Conservation (phyloP, 2,888 invertebrate genomes). For the Dysmachus trigonus region DNA sequence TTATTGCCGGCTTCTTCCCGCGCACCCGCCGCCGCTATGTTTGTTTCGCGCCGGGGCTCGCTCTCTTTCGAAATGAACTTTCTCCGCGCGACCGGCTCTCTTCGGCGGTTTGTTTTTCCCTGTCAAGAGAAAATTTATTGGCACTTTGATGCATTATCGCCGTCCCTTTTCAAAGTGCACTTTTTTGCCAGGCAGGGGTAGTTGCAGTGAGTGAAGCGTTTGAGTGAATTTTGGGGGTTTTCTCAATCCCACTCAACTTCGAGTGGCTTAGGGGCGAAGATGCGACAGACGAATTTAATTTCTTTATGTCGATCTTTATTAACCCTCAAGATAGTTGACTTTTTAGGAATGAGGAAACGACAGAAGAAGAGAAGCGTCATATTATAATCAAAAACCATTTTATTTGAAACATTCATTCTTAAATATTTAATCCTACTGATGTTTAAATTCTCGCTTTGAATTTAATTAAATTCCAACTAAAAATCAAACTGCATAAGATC, state of each 20-base stretch:
- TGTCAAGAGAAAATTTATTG: conserved; percentile 46
- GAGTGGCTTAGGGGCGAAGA: not conserved
- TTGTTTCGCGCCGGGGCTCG: conserved; percentile 58
- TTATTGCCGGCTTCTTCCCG: conserved; percentile 65
- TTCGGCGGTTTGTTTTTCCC: not conserved
- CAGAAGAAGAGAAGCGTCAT: too few species aligned
- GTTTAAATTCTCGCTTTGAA: too few species aligned
- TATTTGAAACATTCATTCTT: too few species aligned
- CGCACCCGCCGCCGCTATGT: conserved; percentile 62
- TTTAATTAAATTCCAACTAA: too few species aligned
- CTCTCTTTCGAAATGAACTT: not conserved
- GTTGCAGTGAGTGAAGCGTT: conserved; percentile 21
- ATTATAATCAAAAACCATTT: too few species aligned
- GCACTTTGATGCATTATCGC: conserved; percentile 45
- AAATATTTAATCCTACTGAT: too few species aligned
- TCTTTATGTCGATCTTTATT: too few species aligned
- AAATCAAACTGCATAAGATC: too few species aligned
- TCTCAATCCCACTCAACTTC: conserved; percentile 21
- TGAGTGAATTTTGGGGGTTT: not conserved
- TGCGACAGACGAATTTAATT: not conserved
- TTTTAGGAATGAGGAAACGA: too few species aligned
- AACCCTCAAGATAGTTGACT: too few species aligned
- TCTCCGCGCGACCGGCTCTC: not conserved
- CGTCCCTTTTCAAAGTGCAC: conserved; percentile 42
- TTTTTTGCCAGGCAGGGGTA: not conserved